Evolutionary conservation across 30 jellyfish, hydroid and myxozoan species (phyloP), one percentile per base, ranked within the genome.

Genomic region (Cassiopea xamachana): DNA sequence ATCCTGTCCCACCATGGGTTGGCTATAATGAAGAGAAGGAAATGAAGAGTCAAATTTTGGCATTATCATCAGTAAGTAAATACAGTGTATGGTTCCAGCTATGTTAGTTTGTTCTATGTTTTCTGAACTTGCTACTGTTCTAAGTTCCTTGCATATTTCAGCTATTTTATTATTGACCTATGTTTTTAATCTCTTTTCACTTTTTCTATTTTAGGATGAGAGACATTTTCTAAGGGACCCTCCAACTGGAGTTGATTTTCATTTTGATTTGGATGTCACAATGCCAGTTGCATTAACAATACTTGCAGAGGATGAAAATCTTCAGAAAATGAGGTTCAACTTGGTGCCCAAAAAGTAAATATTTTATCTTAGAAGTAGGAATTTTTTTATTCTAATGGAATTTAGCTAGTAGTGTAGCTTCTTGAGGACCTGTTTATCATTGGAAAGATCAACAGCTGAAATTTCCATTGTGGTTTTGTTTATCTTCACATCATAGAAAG

Each of bases 1-100:
- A 92, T 71, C 97, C 99, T 18, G 97, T 96, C 5, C 98, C 99
- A 43, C 99, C 99, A 64, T 96, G 99, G 99, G 97, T 89, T 83
- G 99, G 99, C 67, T 96, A 87, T 83, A 96, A 90, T 59, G 99
- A 96, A 89, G 99, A 96, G 90, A 85, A 80, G 69, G 97, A 83
- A 48, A 92, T 96, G 93, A 96, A 96, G 64, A 78, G 90, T 1
- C 99, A 96, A 69, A 96, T 96, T 51, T 69, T 96, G 68, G 93
- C 99, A 12, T 73, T 96, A 19, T 96, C 99, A 46, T 43, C 97
- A 16, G 99, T 96, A 71, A 84, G 98, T 10, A 7, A 9, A 45
- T 43, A 43, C 74, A 64, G 39, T 2, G 15, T 9, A 5, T 64
- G 50, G 13, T 46, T n/a, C 17, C 8, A 18, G 5, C 12, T 4